Conservation (phyloP, 1,140 invertebrate species). For the Sweltsa coloradensis region DNA sequence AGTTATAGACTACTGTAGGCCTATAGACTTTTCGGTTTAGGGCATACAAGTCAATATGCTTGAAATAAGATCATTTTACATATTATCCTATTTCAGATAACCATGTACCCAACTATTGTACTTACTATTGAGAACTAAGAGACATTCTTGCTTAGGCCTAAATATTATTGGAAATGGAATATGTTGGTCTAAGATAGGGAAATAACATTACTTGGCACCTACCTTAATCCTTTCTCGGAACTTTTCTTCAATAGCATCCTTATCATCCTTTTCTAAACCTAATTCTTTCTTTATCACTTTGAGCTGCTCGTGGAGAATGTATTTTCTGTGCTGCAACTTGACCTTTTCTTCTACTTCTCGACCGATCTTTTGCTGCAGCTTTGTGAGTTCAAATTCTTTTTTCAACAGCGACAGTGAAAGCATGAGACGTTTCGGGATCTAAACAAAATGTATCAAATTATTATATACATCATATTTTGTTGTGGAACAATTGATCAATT, state of each 20-base stretch:
- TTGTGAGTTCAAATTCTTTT: conserved; percentile 94
- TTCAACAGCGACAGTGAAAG: conserved; percentile 83
- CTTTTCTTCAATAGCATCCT: conserved; percentile 97
- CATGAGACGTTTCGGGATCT: conserved; percentile 89
- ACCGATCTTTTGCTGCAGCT: conserved; percentile 96
- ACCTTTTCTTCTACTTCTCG: conserved; percentile 98
- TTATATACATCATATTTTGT: conserved; percentile 1
- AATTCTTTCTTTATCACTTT: conserved; percentile 99
- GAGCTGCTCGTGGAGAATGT: conserved; percentile 94
- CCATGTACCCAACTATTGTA: too few species aligned
- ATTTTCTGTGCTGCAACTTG: conserved; percentile 94
- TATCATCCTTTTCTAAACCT: conserved; percentile 98
- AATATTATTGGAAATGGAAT: background rate
- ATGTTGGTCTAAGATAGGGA: too few species aligned
- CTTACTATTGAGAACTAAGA: too few species aligned
- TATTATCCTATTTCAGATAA: too few species aligned
- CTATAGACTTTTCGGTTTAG: too few species aligned
- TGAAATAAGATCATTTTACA: too few species aligned
- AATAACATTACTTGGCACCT: conserved; percentile 12
- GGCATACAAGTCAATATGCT: too few species aligned
- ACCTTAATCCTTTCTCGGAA: conserved; percentile 78
- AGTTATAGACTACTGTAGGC: too few species aligned
- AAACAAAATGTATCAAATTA: conserved; percentile 21
- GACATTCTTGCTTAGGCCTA: too few species aligned
- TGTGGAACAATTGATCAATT: too few species aligned